Conservation (phyloP, 2,888 invertebrate genomes). For the Venusia cambrica region DNA sequence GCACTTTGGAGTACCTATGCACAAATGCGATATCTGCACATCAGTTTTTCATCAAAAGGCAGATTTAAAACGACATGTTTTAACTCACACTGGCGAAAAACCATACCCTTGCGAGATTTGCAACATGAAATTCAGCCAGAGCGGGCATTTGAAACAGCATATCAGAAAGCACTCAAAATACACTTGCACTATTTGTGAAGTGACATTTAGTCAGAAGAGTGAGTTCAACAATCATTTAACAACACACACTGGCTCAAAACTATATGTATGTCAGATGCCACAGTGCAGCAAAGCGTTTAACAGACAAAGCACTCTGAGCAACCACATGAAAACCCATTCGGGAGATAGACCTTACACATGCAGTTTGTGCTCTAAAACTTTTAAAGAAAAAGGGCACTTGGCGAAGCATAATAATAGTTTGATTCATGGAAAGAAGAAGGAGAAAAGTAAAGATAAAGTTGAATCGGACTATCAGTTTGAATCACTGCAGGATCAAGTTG, state of each 20-base stretch:
- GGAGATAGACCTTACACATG: constrained; percentile 4
- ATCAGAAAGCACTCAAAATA: neutral
- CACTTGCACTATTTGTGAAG: neutral
- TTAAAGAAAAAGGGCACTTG: constrained; percentile 5
- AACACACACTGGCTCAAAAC: neutral
- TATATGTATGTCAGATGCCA: constrained; percentile 2
- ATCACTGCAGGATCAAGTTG: too few species aligned
- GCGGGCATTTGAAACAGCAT: constrained; percentile 6
- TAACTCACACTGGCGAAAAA: constrained; percentile 17
- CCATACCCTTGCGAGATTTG: constrained; percentile 9
- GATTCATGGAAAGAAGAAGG: too few species aligned
- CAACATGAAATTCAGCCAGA: constrained; percentile 7
- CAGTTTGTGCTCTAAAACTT: constrained; percentile 5
- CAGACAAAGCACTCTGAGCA: constrained; percentile 1
- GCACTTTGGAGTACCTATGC: constrained; percentile 9
- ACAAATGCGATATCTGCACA: constrained; percentile 6
- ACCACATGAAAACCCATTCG: constrained; percentile 8
- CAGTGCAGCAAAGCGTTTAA: constrained; percentile 5
- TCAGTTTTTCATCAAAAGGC: constrained; percentile 10
- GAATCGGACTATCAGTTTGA: too few species aligned
- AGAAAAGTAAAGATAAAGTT: too few species aligned
- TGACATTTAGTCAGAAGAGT: constrained; percentile 1
- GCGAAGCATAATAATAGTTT: too few species aligned
- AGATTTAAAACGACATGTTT: constrained; percentile 16
- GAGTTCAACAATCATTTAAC: constrained; percentile 1